These are phyloP conservation scores for Elegia similella DNA, from an alignment of 2,888 invertebrate species.

Conservation along the genomic window DNA sequence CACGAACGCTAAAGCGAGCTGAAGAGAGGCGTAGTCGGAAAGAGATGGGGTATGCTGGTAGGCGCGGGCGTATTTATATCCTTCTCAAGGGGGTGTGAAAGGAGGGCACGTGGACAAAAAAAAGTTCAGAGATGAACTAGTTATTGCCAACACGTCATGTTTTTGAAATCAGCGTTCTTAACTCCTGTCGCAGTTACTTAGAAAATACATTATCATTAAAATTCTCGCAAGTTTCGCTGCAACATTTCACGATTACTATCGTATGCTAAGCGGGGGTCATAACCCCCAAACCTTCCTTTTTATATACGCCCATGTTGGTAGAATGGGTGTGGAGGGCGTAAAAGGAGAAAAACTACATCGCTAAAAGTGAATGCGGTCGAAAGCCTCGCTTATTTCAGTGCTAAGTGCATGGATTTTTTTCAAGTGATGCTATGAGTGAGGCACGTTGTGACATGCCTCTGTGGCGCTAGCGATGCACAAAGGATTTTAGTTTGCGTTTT, in stretches of 20 bases:
- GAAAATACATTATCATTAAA: too few relatives aligned
- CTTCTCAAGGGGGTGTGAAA: background rate
- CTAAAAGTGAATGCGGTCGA: conserved; percentile 82
- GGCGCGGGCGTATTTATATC: too few relatives aligned
- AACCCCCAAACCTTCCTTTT: too few relatives aligned
- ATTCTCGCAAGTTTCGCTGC: too few relatives aligned
- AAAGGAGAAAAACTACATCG: conserved; percentile 81
- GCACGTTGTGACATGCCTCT: conserved; percentile 29
- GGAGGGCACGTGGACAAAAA: background rate
- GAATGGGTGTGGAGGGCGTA: conserved; percentile 76
- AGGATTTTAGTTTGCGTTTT: conserved; percentile 16
- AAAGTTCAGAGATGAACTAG: too few relatives aligned
- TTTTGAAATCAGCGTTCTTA: too few relatives aligned
- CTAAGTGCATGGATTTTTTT: conserved; percentile 81
- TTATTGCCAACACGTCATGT: too few relatives aligned
- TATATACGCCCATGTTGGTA: conserved; percentile 42
- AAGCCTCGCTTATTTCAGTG: conserved; percentile 78
- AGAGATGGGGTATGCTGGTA: conserved; percentile 59
- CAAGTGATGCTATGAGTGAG: conserved; percentile 69
- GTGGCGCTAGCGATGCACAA: conserved; percentile 22
- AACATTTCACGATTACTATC: too few relatives aligned
- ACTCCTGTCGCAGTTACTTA: too few relatives aligned
- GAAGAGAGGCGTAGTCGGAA: conserved; percentile 59
- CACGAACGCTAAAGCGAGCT: conserved; percentile 76
- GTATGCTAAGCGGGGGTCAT: too few relatives aligned